Evolutionary conservation across 2,113 vertebrate genomes (phyloP), one percentile per base, ranked within the genome.

Genomic region (Pseudonaja textilis): DNA sequence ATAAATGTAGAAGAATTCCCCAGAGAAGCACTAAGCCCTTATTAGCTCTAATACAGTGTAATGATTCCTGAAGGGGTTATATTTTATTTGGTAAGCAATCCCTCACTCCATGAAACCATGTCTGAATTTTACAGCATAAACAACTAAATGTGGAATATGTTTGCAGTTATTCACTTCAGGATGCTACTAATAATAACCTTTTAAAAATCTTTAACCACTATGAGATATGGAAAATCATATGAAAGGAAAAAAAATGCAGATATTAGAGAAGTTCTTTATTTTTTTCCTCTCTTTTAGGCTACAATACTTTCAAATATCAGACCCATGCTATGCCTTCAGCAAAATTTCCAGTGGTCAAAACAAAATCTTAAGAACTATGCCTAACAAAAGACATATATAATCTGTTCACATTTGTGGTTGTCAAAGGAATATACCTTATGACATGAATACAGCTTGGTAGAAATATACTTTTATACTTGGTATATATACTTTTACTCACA

Each of bases 11-110:
- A 26, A 23, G 61, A 52, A 91, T 42, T 59, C 74, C 69, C 74
- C 23, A 39, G 34, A 93, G 50, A 91, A 54, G 16, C 47, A 92
- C 26, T 74, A 59, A 74, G 16, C 34, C 89, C 85, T 47, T 91
- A 50, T 74, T 88, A 89, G 18, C 16, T 86, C 20, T 91, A 91
- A 92, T 87, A 29, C 88, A 88, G 42, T 93, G 94, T 94, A 95
- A 94, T 39, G 85, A 88, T 86, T 91, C 74, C 87, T 89, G 88
- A 91, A 92, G 85, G 87, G 55, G 26, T 85, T 93, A 61, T 57
- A 93, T 22, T 93, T 55, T 89, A 92, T 34, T 92, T 64, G 56
- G 55, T 57, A 92, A 88, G 92, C 91, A 64, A 39, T 89, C 55
- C 74, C 91, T 89, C 45, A 89, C 25, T 93, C 22, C 29, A 12